These are phyloP conservation scores for Folsomia candida DNA, from an alignment of 2,888 invertebrate genomes.

Conservation along the genomic window DNA sequence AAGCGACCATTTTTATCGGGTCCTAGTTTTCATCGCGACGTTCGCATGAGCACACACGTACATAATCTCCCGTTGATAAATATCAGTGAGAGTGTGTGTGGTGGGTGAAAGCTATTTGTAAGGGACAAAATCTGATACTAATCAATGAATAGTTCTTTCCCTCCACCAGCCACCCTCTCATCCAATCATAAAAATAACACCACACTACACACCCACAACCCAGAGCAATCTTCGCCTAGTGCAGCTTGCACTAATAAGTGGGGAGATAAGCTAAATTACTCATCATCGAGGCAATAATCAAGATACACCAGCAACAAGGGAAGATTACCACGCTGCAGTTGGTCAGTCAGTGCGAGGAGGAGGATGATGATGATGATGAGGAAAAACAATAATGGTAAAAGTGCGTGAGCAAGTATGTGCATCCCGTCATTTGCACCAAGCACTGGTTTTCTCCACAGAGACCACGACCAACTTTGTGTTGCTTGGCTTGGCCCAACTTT, in stretches of 20 bases:
- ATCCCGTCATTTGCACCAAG: constrained; percentile 3
- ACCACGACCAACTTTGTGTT: background rate
- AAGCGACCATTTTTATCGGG: too few species aligned
- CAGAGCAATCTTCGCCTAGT: background rate
- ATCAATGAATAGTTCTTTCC: background rate
- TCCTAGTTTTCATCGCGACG: too few species aligned
- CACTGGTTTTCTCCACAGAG: background rate
- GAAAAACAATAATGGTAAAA: constrained; percentile 41
- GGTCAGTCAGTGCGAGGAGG: constrained; percentile 6
- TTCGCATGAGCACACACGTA: too few species aligned
- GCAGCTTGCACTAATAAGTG: constrained; percentile 18
- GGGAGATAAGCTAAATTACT: constrained; percentile 19
- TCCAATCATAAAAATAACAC: background rate
- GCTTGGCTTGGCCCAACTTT: background rate
- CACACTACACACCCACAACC: background rate
- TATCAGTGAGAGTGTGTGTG: too few species aligned
- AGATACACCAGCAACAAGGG: background rate
- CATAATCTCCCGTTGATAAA: too few species aligned
- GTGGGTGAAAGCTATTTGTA: too few species aligned
- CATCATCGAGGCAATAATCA: constrained; percentile 8
- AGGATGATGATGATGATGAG: constrained; percentile 30
- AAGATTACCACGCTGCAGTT: background rate
- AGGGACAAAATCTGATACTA: background rate
- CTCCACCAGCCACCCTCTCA: background rate
- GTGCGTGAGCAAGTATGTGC: constrained; percentile 22